phyloP scores from a whole-genome alignment of 2,113 vertebrate species.

The Centropristis striata region DNA sequence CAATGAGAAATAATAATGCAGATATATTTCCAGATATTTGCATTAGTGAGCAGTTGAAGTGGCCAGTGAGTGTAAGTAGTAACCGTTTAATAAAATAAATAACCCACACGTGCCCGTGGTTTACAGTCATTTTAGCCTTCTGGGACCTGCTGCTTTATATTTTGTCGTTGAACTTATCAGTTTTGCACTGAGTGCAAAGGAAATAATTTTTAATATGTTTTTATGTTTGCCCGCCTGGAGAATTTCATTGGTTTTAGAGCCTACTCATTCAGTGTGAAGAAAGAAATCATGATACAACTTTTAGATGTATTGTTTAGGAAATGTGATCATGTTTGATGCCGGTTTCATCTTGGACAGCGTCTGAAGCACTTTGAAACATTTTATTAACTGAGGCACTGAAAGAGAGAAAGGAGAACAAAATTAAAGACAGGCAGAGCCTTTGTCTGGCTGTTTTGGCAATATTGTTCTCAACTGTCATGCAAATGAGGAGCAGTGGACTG shows the following conservation, averaged over 20 bases:
- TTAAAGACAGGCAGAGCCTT: conserved; percentile 54
- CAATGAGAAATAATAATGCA: too few species aligned
- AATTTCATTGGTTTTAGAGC: not conserved
- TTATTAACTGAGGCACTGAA: conserved; percentile 50
- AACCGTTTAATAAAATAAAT: too few species aligned
- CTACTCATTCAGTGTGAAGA: not conserved
- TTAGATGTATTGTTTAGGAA: not conserved
- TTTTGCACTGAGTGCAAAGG: too few species aligned
- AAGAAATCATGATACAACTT: not conserved
- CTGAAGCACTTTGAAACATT: conserved; percentile 35
- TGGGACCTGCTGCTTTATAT: too few species aligned
- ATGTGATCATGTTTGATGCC: conserved; percentile 13
- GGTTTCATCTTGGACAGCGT: conserved; percentile 6
- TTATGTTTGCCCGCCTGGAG: too few species aligned
- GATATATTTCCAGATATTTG: too few species aligned
- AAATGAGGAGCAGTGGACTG: conserved; percentile 69
- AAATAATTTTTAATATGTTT: too few species aligned
- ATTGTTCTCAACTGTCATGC: conserved; percentile 71
- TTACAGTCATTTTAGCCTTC: too few species aligned
- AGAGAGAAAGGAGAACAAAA: conserved; percentile 54
- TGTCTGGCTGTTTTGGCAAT: conserved; percentile 62
- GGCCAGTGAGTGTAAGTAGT: too few species aligned
- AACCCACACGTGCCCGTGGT: too few species aligned
- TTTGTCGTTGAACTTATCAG: too few species aligned
- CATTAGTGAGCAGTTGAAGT: too few species aligned